These are phyloP conservation scores for Phallusia fumigata DNA, from an alignment of 23 tunicate species.

Conservation along the genomic window DNA sequence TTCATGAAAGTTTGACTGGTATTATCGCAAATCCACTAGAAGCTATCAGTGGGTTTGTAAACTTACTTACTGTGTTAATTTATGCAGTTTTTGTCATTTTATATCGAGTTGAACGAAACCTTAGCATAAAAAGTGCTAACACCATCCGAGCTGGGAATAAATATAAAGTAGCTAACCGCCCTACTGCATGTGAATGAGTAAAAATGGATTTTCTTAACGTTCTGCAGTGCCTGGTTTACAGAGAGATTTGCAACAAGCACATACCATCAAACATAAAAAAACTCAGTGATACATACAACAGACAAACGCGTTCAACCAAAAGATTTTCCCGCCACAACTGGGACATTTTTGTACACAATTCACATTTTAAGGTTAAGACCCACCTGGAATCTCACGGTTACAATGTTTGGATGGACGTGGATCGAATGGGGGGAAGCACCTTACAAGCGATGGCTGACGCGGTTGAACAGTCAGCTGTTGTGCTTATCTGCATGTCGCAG, in stretches of 20 bases:
- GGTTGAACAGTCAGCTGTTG: slow-evolving; percentile 63
- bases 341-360: background rate
- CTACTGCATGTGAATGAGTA: too few species aligned
- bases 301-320: background rate
- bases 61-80: too few species aligned
- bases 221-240: too few species aligned
- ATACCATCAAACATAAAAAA: background rate
- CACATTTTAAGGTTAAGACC: slow-evolving; percentile 31
- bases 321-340: background rate
- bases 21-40: too few species aligned
- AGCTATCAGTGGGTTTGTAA: too few species aligned
- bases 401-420: slow-evolving; percentile 69
- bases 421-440: slow-evolving; percentile 79
- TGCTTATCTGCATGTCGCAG: slow-evolving; percentile 49
- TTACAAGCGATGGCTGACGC: slow-evolving; percentile 72
- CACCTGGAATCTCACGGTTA: slow-evolving; percentile 30
- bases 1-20: too few species aligned
- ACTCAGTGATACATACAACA: background rate
- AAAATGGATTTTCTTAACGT: too few species aligned
- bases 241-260: too few species aligned
- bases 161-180: background rate
- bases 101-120: too few species aligned
- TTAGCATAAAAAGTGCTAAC: too few species aligned
- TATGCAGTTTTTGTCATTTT: too few species aligned
- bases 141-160: background rate